phyloP scores from a whole-genome alignment of 2,797 vertebrate genomes.

The Sardinella longiceps region DNA sequence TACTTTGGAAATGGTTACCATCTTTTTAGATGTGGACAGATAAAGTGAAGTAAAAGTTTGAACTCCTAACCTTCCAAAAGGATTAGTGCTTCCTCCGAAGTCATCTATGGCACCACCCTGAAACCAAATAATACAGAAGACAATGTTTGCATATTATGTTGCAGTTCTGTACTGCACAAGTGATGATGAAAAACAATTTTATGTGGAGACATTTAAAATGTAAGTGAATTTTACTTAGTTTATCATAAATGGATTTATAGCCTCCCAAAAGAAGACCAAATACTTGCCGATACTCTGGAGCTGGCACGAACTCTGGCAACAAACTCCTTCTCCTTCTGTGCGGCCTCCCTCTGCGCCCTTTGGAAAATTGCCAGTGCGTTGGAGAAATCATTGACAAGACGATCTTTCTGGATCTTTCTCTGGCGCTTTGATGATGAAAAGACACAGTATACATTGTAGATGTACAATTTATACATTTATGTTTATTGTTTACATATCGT shows the following conservation, averaged over 20 bases:
- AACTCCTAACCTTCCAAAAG: conserved; percentile 81
- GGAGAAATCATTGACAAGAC: conserved; percentile 91
- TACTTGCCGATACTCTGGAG: conserved; percentile 91
- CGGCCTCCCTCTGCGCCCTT: conserved; percentile 87
- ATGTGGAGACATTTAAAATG: too few relatives aligned
- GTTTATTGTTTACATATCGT: too few relatives aligned
- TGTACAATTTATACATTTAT: too few relatives aligned
- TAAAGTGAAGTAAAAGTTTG: neutral
- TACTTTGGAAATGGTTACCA: neutral
- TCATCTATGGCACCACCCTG: conserved; percentile 84
- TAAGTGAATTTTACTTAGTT: too few relatives aligned
- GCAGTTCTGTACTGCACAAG: neutral
- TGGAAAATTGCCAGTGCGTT: conserved; percentile 88
- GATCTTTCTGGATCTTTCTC: conserved; percentile 92
- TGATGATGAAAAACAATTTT: too few relatives aligned
- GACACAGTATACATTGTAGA: too few relatives aligned
- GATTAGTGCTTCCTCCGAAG: conserved; percentile 74
- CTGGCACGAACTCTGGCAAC: conserved; percentile 93
- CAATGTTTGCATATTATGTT: too few relatives aligned
- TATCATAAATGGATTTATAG: too few relatives aligned
- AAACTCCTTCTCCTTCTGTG: conserved; percentile 90
- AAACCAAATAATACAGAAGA: conserved; percentile 42
- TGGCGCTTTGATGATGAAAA: conserved; percentile 82
- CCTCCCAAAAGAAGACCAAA: neutral
- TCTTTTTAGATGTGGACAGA: neutral